Conservation (phyloP, 2,888 invertebrate genomes). For the Machimus rusticus region DNA sequence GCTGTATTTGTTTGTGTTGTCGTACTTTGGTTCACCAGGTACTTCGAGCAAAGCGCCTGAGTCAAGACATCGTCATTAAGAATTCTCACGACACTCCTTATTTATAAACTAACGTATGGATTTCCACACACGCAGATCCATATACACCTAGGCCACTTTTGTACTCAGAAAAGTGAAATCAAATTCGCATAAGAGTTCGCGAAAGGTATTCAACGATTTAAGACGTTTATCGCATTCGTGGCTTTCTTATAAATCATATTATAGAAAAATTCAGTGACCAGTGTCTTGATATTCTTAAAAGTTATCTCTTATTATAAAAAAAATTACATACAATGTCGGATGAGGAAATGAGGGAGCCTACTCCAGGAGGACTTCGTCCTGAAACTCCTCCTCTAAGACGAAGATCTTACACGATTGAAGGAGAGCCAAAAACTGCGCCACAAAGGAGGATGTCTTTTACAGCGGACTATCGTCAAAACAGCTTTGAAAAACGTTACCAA, state of each 20-base stretch:
- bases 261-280: not conserved
- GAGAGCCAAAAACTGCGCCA: not conserved
- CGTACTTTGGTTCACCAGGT: not conserved
- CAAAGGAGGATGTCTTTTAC: not conserved
- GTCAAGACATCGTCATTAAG: not conserved
- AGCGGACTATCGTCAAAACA: slow-evolving; percentile 54
- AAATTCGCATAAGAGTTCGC: not conserved
- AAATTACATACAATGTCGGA: not conserved
- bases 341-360: not conserved
- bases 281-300: not conserved
- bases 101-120: slow-evolving; percentile 4
- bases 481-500: slow-evolving; percentile 61
- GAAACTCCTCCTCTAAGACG: not conserved
- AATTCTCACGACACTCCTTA: not conserved
- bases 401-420: not conserved
- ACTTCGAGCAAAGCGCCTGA: not conserved
- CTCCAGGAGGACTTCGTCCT: not conserved
- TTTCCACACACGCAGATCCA: slow-evolving; percentile 17
- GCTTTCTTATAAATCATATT: not conserved
- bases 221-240: not conserved
- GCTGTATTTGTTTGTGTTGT: not conserved
- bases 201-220: not conserved
- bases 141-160: not conserved
- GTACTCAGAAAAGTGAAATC: not conserved
- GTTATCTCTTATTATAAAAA: not conserved